phyloP scores from a whole-genome alignment of 2,113 vertebrate species.

The Dissostichus mawsoni region DNA sequence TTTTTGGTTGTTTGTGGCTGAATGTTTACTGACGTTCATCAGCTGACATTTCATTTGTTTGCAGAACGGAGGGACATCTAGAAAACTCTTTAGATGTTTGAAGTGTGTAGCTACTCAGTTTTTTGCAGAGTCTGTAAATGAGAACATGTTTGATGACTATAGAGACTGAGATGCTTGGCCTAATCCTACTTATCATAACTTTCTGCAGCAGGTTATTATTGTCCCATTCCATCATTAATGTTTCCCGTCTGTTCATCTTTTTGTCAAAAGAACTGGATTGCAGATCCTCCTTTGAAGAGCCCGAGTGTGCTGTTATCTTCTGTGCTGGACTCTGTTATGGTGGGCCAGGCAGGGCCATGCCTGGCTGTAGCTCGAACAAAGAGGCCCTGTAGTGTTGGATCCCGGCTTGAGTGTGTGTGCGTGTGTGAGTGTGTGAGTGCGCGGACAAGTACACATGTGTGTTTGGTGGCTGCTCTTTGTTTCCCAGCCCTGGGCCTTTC shows the following conservation, averaged over 20 bases:
- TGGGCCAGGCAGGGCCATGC: slow-evolving; percentile 62
- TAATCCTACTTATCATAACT: slow-evolving; percentile 46
- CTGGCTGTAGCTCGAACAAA: slow-evolving; percentile 72
- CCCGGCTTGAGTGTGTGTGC: slow-evolving; percentile 34
- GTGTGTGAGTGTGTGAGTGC: not conserved
- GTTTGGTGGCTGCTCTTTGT: slow-evolving; percentile 77
- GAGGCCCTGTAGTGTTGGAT: slow-evolving; percentile 73
- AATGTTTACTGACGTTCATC: not conserved
- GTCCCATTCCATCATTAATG: slow-evolving; percentile 34
- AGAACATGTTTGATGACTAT: slow-evolving; percentile 7
- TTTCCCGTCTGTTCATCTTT: slow-evolving; percentile 56
- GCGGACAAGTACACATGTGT: slow-evolving; percentile 47
- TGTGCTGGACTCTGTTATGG: slow-evolving; percentile 58
- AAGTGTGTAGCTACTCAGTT: not conserved
- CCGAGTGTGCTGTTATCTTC: slow-evolving; percentile 60
- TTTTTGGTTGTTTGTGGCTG: slow-evolving; percentile 13
- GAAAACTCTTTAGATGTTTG: not conserved
- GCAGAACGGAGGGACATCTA: not conserved
- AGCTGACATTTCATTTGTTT: slow-evolving; percentile 8
- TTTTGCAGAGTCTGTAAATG: not conserved
- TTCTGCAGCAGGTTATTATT: slow-evolving; percentile 63
- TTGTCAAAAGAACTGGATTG: slow-evolving; percentile 54
- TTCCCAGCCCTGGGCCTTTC: slow-evolving; percentile 73
- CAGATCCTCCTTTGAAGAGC: slow-evolving; percentile 70
- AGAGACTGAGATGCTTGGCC: slow-evolving; percentile 10